Evolutionary conservation across 2,888 invertebrate genomes (phyloP).

Genomic region (Agrilus biguttatus): DNA sequence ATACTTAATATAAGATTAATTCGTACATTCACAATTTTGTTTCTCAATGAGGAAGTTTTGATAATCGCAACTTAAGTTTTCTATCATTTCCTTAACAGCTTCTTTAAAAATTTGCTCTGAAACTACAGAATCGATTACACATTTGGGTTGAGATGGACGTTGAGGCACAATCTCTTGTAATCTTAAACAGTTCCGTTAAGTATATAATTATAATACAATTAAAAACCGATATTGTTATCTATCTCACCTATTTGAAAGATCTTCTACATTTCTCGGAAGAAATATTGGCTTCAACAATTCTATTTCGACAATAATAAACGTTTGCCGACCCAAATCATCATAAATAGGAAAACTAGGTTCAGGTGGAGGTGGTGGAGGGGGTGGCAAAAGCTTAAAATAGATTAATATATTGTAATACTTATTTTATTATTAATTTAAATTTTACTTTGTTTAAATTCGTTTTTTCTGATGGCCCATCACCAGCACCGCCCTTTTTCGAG

Average conservation of each 20-base stretch:
- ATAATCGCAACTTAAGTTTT: slow-evolving; percentile 21
- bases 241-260: slow-evolving; percentile 14
- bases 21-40: slow-evolving; percentile 12
- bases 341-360: slow-evolving; percentile 22
- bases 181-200: slow-evolving; percentile 3
- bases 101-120: slow-evolving; percentile 20
- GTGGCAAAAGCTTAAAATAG: slow-evolving; percentile 10
- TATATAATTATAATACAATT: too few relatives aligned
- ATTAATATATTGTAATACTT: neutral
- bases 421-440: too few relatives aligned
- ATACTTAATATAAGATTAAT: too few relatives aligned
- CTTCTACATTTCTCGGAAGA: slow-evolving; percentile 18
- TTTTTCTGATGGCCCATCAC: neutral
- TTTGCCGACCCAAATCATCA: slow-evolving; percentile 21
- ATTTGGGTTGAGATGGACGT: slow-evolving; percentile 13
- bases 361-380: slow-evolving; percentile 14
- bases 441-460: too few relatives aligned
- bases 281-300: slow-evolving; percentile 22
- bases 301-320: slow-evolving; percentile 27
- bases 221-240: neutral
- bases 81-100: slow-evolving; percentile 17
- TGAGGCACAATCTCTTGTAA: slow-evolving; percentile 11
- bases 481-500: slow-evolving; percentile 3
- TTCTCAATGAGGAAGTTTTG: slow-evolving; percentile 13
- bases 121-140: slow-evolving; percentile 16